A percentile compares a stretch with the other conserved stretches of the same genome.
Conservation (phyloP, 2,797 vertebrate species). For the Sebastes hubbsi region DNA sequence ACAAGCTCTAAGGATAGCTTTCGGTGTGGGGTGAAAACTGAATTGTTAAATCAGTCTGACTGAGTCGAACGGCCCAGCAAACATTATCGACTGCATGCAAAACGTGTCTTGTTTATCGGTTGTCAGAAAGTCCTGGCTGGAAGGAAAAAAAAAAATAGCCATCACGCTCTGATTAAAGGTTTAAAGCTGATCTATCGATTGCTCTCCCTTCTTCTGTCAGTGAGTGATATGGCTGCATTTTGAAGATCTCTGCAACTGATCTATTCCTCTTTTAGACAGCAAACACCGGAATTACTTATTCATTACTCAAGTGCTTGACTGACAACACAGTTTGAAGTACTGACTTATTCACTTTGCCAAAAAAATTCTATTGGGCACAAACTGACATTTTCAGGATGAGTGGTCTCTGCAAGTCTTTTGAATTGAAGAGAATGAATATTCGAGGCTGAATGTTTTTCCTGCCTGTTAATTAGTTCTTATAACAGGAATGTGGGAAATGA, state of each 20-base stretch:
- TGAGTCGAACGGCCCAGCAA: neutral
- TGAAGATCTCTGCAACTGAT: slow-evolving; percentile 62
- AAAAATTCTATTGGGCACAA: slow-evolving; percentile 38
- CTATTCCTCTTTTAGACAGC: slow-evolving; percentile 44
- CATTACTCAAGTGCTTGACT: slow-evolving; percentile 64
- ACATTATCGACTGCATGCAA: slow-evolving; percentile 40
- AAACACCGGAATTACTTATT: slow-evolving; percentile 71
- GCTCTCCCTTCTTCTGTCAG: slow-evolving; percentile 43
- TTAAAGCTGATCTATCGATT: slow-evolving; percentile 54
- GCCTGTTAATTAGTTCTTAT: slow-evolving; percentile 71
- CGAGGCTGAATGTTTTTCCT: slow-evolving; percentile 48
- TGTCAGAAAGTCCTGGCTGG: slow-evolving; percentile 43
- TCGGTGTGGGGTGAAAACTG: slow-evolving; percentile 14
- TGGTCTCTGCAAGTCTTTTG: slow-evolving; percentile 54
- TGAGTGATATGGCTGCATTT: slow-evolving; percentile 52
- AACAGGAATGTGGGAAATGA: slow-evolving; percentile 62
- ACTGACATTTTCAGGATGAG: slow-evolving; percentile 67
- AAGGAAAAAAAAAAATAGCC: slow-evolving; percentile 9
- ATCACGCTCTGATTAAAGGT: slow-evolving; percentile 33
- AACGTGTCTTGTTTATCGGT: slow-evolving; percentile 48
- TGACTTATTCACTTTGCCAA: slow-evolving; percentile 65
- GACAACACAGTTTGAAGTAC: slow-evolving; percentile 58
- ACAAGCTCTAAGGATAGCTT: slow-evolving; percentile 34
- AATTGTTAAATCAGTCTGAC: slow-evolving; percentile 40
- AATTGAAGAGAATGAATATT: slow-evolving; percentile 61